Evolutionary conservation across 2,888 invertebrate species (phyloP), one percentile per base, ranked within the genome.

Genomic region (Ormyrus rosae): DNA sequence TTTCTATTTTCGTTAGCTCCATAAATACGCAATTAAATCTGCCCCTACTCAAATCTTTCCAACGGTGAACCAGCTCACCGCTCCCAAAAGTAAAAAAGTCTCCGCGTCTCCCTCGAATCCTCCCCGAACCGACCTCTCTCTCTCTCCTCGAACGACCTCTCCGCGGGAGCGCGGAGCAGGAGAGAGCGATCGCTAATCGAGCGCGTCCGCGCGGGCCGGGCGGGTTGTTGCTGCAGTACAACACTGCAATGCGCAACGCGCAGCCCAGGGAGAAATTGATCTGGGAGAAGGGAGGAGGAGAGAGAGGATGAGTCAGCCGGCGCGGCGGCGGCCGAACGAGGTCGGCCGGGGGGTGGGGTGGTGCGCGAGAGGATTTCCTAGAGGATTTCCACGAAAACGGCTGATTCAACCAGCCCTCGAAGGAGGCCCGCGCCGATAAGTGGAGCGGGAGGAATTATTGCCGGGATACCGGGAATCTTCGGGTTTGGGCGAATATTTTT

Each of bases 231-330:
- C 68, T 60, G 78, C 72, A 64, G 72, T 68, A 53, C 68, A 70
- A 60, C 64, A 65, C 80, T 65, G 80, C 80, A 80, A 80, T 80
- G 80, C 80, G 80, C 78, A 78, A 72, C 67, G 13, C 45, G 13
- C 45, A 45, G 10, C 53, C 8, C 58, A 8, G 46, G 6, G 60
- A 51, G 65, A 51, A 78, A 76, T 72, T 72, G 68, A 76, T 81
- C 76, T 10, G 70, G n/a, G 45, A 10, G 19, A 19, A 19, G 19
- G 19, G 19, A 19, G 19, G 19, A 13, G 13, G 13, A 13, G 13
- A 13, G 13, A 8, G 61, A 46, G 69, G 76, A 76, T 69, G 69
- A 76, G 76, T 76, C 76, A 75, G 75, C 73, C 19, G 19, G 19
- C 19, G 19, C 19, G 19, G 19, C 19, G 19, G 19, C 6, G 45